These are phyloP conservation scores for Colinus virginianus DNA, from an alignment of 2,113 vertebrate genomes.

Conservation along the genomic window DNA sequence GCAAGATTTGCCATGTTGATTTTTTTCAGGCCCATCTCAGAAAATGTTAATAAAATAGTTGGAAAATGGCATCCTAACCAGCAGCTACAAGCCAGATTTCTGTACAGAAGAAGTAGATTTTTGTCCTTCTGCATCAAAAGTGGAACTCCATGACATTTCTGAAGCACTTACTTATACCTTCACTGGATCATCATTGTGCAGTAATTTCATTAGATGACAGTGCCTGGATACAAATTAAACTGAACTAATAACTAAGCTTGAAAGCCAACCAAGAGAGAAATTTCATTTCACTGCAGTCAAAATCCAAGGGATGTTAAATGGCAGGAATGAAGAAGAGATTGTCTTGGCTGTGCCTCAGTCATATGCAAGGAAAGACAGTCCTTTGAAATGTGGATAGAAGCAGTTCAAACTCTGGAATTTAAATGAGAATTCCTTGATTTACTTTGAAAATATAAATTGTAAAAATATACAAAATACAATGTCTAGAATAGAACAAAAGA, in stretches of 20 bases:
- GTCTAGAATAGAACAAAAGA: neutral
- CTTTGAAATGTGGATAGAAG: constrained; percentile 5
- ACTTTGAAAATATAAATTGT: neutral
- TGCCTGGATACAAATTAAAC: constrained; percentile 6
- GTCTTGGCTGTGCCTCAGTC: neutral
- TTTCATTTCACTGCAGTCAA: constrained; percentile 5
- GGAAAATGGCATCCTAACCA: neutral
- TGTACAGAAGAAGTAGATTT: neutral
- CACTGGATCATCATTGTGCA: neutral
- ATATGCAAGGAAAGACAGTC: neutral
- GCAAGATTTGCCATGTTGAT: neutral
- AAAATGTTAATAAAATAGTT: neutral
- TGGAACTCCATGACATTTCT: neutral
- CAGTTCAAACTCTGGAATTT: neutral
- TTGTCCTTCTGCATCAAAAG: neutral
- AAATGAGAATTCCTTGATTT: neutral
- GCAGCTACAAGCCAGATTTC: neutral
- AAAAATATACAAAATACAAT: too few species aligned
- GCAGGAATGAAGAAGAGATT: neutral
- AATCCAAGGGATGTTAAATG: neutral
- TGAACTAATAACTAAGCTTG: neutral
- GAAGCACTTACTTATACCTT: neutral
- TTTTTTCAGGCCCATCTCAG: neutral
- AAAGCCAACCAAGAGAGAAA: neutral
- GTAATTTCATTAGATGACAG: neutral